phyloP scores from a whole-genome alignment of 2,888 invertebrate genomes.

The Meteorus cinctellus region DNA sequence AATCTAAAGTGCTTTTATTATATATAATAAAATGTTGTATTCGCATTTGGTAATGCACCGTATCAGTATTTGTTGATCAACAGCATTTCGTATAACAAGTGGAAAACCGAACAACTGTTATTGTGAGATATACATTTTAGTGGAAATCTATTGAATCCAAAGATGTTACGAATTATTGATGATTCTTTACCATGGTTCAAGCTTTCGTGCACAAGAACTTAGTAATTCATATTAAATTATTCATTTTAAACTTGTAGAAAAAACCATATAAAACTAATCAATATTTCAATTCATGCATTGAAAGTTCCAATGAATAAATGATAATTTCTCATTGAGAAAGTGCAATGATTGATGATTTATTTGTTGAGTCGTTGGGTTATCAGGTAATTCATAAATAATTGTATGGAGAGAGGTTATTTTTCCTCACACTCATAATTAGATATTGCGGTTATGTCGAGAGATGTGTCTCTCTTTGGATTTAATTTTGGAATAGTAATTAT shows the following conservation, averaged over 20 bases:
- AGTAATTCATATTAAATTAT: too few species aligned
- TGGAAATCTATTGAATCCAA: too few species aligned
- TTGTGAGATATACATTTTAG: too few species aligned
- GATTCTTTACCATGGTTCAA: too few species aligned
- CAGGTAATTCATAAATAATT: background rate
- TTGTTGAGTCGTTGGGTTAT: background rate
- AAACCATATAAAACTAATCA: background rate
- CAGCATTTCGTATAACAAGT: too few species aligned
- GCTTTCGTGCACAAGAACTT: too few species aligned
- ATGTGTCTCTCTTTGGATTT: background rate
- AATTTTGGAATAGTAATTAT: background rate
- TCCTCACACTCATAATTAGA: background rate
- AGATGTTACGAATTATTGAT: too few species aligned
- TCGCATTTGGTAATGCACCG: too few species aligned
- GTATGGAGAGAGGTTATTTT: background rate
- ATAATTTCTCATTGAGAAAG: background rate
- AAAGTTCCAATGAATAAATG: background rate
- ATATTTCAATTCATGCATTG: background rate
- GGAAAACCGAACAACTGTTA: too few species aligned
- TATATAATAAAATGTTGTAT: too few species aligned
- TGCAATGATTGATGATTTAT: constrained; percentile 1
- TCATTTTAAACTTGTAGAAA: background rate
- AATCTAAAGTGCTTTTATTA: too few species aligned
- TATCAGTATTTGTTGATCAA: too few species aligned
- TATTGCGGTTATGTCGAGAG: background rate